These are phyloP conservation scores for Notodromas monacha DNA, from an alignment of 2,888 invertebrate species.

Conservation along the genomic window DNA sequence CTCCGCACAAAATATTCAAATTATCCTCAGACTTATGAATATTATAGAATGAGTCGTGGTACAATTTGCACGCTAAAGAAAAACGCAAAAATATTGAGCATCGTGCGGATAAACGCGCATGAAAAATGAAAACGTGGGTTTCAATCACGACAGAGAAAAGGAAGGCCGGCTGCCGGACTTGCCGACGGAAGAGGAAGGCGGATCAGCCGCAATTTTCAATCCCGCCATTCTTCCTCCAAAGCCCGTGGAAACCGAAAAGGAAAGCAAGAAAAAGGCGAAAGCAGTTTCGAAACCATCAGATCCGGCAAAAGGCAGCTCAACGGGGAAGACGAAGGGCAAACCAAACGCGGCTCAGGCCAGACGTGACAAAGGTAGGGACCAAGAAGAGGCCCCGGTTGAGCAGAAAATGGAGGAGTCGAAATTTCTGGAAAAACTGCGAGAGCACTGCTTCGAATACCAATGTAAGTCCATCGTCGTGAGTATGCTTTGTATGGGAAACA, in stretches of 20 bases:
- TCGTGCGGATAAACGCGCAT: too few species aligned
- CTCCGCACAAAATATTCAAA: too few species aligned
- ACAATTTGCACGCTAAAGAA: too few species aligned
- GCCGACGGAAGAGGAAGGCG: constrained; percentile 64
- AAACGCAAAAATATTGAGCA: too few species aligned
- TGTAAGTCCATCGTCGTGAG: constrained; percentile 9
- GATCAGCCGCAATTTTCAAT: constrained; percentile 42
- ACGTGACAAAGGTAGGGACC: constrained; percentile 16
- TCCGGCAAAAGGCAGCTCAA: too few species aligned
- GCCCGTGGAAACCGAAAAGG: constrained; percentile 13
- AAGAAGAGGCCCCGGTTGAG: constrained; percentile 34
- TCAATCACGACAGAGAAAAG: constrained; percentile 14
- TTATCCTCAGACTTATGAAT: too few species aligned
- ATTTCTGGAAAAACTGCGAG: constrained; percentile 34
- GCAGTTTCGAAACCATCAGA: neutral
- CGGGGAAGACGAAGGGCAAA: constrained; percentile 7
- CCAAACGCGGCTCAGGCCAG: neutral
- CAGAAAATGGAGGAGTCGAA: constrained; percentile 35
- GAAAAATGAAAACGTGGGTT: too few species aligned
- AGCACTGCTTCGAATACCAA: constrained; percentile 37
- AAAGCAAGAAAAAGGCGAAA: constrained; percentile 13
- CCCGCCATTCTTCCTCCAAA: constrained; percentile 7
- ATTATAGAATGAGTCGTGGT: too few species aligned
- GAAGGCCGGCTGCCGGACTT: constrained; percentile 40
- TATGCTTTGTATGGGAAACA: too few species aligned